Base-by-base conservation (phyloP, 2,888 invertebrate genomes). In the Mythimna impura region DNA sequence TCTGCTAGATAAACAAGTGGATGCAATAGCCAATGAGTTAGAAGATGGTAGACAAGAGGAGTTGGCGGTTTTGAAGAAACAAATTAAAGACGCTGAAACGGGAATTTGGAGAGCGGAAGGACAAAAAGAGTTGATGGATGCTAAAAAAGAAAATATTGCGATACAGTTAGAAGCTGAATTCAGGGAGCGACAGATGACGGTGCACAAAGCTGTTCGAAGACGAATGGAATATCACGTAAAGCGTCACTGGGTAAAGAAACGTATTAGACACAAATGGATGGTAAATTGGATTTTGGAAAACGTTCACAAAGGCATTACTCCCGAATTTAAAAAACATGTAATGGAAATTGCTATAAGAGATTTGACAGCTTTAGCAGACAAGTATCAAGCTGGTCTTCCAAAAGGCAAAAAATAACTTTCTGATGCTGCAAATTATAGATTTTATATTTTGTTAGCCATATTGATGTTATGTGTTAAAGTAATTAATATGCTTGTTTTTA, bases 131-230 rank as follows among this genome's bases (percentile, higher is more conserved):
- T 94, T 99, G 36, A 97, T 98, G 88, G 97, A 98, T 50, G 98
- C 98, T 65, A 99, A 99, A 92, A 98, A 98, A 89, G 99, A 99
- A 93, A 99, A 99, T 93, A 97, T 99, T 78, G 97, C 97, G 4
- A 97, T 99, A 89, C 99, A 99, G 93, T 94, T 99, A 74, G 99
- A 99, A 96, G 98, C 99, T 63, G 97, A 97, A n/a, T 99, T 99
- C 96, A 96, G 98, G 43, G 96, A 97, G 77, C 94, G 97, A 72
- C 86, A 96, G 61, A 94, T 96, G 93, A 86, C 91, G 14, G 97
- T 97, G 0, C 96, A 97, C 85, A 87, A 86, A 22, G 93, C 93
- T 78, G 97, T 98, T 0, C 98, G 97, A 93, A 97, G 97, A 78
- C 97, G 98, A 34, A 96, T 99, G 94, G 99, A 99, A 91, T 99